A percentile compares a stretch with the other conserved stretches of the same genome.
These are phyloP conservation scores for Criorhina ranunculi DNA, from an alignment of 2,888 invertebrate genomes.

Conservation along the genomic window DNA sequence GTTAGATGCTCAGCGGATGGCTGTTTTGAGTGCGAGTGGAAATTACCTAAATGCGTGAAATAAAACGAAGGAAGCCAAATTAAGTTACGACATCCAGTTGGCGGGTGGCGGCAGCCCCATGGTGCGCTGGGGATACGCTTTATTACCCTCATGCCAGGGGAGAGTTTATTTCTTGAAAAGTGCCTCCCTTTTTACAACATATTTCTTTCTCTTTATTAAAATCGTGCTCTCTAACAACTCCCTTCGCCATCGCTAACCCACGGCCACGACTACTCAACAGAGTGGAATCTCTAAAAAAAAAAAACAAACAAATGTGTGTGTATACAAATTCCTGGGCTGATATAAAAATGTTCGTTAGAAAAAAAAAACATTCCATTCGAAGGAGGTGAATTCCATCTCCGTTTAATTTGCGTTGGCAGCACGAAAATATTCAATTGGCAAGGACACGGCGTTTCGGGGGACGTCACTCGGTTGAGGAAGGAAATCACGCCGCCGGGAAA, in stretches of 20 bases:
- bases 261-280: slow-evolving; percentile 13
- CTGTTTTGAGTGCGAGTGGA: slow-evolving; percentile 42
- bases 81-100: slow-evolving; percentile 63
- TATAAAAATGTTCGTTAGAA: slow-evolving; percentile 59
- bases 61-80: slow-evolving; percentile 60
- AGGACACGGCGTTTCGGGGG: slow-evolving; percentile 29
- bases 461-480: slow-evolving; percentile 57
- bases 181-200: slow-evolving; percentile 63
- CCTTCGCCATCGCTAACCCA: slow-evolving; percentile 9
- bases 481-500: slow-evolving; percentile 71
- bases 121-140: slow-evolving; percentile 42
- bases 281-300: slow-evolving; percentile 40
- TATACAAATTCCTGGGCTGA: slow-evolving; percentile 55
- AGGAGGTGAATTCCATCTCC: slow-evolving; percentile 72
- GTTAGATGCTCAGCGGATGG: slow-evolving; percentile 16
- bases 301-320: slow-evolving; percentile 31
- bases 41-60: slow-evolving; percentile 63
- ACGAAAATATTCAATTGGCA: slow-evolving; percentile 67
- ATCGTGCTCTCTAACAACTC: slow-evolving; percentile 63
- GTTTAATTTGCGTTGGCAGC: slow-evolving; percentile 66
- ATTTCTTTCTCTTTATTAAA: slow-evolving; percentile 74
- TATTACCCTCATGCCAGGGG: slow-evolving; percentile 57
- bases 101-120: neutral
- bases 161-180: slow-evolving; percentile 64
- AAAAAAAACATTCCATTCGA: slow-evolving; percentile 61